Percentiles rank a stretch among this genome's conserved stretches.
These are phyloP conservation scores for Stegodyphus mimosarum DNA, from an alignment of 1,140 invertebrate species.

Conservation along the genomic window DNA sequence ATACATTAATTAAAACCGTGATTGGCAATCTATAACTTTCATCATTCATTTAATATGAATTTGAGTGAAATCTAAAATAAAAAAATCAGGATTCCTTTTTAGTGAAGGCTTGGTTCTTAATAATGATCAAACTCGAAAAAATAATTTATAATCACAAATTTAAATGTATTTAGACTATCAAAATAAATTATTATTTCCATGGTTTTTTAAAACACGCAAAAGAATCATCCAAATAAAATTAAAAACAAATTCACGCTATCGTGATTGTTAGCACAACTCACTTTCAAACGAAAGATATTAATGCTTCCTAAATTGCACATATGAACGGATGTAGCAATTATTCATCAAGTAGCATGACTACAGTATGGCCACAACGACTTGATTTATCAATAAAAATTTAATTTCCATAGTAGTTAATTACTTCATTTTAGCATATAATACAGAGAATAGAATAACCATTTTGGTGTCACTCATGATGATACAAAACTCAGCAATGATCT, in stretches of 20 bases:
- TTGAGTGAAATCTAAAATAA: not conserved
- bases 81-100: not conserved
- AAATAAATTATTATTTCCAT: not conserved
- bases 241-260: not conserved
- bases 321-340: constrained; percentile 55
- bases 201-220: not conserved
- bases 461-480: too few species aligned
- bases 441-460: not conserved
- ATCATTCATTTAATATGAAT: not conserved
- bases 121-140: not conserved
- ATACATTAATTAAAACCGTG: not conserved
- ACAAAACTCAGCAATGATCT: not conserved
- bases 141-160: not conserved
- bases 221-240: not conserved
- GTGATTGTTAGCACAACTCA: not conserved
- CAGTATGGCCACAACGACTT: constrained; percentile 7
- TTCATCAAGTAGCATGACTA: not conserved
- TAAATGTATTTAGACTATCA: not conserved
- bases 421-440: not conserved
- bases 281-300: constrained; percentile 21
- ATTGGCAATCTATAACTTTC: not conserved
- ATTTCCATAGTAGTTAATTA: not conserved
- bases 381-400: constrained; percentile 18
- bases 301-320: constrained; percentile 11
- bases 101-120: not conserved